Base-by-base conservation (phyloP, 2,888 invertebrate genomes). In the Aleiodes leptofemur region DNA sequence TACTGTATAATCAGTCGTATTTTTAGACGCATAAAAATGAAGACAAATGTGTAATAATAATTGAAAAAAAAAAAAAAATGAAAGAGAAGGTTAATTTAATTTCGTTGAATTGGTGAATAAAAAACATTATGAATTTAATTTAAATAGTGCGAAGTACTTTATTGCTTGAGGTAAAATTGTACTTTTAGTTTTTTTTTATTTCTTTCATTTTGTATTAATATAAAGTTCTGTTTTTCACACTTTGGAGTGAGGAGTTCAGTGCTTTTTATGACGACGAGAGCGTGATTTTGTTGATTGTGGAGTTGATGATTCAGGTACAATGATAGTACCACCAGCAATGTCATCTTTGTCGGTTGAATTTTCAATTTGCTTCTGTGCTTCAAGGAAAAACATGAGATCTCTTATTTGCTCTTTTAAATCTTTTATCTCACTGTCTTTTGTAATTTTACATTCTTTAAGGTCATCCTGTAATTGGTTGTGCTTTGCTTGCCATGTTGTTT, bases 341-440 rank as follows among this genome's bases (percentile, higher is more conserved):
- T 93, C 93, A 31, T 92, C 92, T 76, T 90, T 90, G 55, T 92
- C 86, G 4, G 90, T 90, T 3, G 92, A 92, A 80, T 91, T 91
- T 79, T 91, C 91, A 69, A 93, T 92, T 82, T 92, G 91, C 61
- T 92, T 91, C 87, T 96, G 96, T 0, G 98, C 98, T 82, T 98
- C 97, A 83, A 99, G 93, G 89, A 95, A 98, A 91, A 99, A 98
- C 97, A 98, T 98, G 68, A 99, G 92, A 91, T 99, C 99, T 50
- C 96, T 92, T 8, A 99, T 92, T 91, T 99, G 98, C 83, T 99
- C 98, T 81, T 95, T 94, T 43, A 99, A 91, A 23, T 98, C 97
- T 0, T 90, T 82, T n/a, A 97, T 92, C 92, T 98, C 94, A 64
- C 90, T 84, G 73, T 92, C 91, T 80, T 92, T 92, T 3, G 79